phyloP scores from a whole-genome alignment of 2,888 invertebrate genomes.

The Polydrusus cervinus region DNA sequence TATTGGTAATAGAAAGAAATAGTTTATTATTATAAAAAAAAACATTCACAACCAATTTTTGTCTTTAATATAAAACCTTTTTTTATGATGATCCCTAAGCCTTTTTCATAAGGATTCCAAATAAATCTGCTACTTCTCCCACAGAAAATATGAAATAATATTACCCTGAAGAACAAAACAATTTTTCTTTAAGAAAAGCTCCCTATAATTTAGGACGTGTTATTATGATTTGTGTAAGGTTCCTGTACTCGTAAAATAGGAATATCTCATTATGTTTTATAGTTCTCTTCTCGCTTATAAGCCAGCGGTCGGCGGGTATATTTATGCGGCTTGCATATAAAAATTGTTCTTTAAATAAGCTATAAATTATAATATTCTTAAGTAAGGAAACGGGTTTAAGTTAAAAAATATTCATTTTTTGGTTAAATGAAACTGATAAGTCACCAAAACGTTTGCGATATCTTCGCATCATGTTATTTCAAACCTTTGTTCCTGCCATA shows the following conservation, averaged over 20 bases:
- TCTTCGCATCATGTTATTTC: too few relatives aligned
- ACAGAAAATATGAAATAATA: neutral
- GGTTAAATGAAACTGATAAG: neutral
- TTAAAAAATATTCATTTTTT: neutral
- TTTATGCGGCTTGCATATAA: conserved; percentile 31
- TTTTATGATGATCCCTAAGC: neutral
- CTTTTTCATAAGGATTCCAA: neutral
- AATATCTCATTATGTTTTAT: conserved; percentile 37
- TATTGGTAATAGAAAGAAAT: too few relatives aligned
- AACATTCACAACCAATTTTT: too few relatives aligned
- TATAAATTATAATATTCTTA: conserved; percentile 25
- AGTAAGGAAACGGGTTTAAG: neutral
- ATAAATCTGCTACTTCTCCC: neutral
- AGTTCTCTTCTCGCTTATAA: conserved; percentile 32
- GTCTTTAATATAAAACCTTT: too few relatives aligned
- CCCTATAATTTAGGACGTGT: conserved; percentile 17
- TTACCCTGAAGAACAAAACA: neutral
- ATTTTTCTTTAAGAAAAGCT: conserved; percentile 21
- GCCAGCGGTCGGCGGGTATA: conserved; percentile 7
- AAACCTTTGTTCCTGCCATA: too few relatives aligned
- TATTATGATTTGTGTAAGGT: conserved; percentile 32
- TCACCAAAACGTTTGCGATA: too few relatives aligned
- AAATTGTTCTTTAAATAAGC: conserved; percentile 28
- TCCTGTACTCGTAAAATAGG: conserved; percentile 23
- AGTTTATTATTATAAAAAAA: too few relatives aligned